Base-by-base conservation (phyloP, 2,113 vertebrate genomes). In the Gymnarchus niloticus region DNA sequence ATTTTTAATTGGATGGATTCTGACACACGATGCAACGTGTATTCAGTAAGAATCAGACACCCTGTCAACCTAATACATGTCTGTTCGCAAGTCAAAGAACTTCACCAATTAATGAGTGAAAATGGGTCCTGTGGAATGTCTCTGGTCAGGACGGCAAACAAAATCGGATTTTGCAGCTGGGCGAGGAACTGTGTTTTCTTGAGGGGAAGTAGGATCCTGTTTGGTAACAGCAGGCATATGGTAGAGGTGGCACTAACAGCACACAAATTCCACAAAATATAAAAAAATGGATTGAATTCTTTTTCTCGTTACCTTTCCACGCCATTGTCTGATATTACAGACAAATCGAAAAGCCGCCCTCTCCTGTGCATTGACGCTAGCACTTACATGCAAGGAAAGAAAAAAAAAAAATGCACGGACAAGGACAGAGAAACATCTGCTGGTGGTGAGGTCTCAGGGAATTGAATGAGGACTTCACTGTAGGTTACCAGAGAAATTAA, bases 1-100 rank as follows among this genome's bases (percentile, higher is more conserved):
- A n/a, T 78, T 44, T 78, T 78, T 78, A 78, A 78, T 78, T 78
- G 76, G 76, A 78, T 48, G 76, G 76, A 48, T 78, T 78, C 41
- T 78, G 76, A 48, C 76, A 48, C 46, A 8, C 41, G 44, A 78
- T 37, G 44, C 44, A 19, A 78, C 8, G 2, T 78, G 37, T 78
- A 78, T 46, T 78, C 76, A 21, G 9, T n/a, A 48, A 44, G 73
- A 48, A 78, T 78, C 73, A 78, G 73, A 46, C 73, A 33, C 44
- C 6, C 61, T 78, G 73, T n/a, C 73, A 78, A 7, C 44, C 46
- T 48, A 78, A 78, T 23, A 48, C 23, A 37, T 78, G 44, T 48
- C 76, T 78, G 44, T 46, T 46, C 41, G 0, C 44, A 48, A 78
- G 44, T 78, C 44, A 44, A 23, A 78, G 76, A 78, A 78, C 76